Evolutionary conservation across 2,797 vertebrate genomes (phyloP), one percentile per base, ranked within the genome.

Genomic region (Gastrophryne carolinensis): DNA sequence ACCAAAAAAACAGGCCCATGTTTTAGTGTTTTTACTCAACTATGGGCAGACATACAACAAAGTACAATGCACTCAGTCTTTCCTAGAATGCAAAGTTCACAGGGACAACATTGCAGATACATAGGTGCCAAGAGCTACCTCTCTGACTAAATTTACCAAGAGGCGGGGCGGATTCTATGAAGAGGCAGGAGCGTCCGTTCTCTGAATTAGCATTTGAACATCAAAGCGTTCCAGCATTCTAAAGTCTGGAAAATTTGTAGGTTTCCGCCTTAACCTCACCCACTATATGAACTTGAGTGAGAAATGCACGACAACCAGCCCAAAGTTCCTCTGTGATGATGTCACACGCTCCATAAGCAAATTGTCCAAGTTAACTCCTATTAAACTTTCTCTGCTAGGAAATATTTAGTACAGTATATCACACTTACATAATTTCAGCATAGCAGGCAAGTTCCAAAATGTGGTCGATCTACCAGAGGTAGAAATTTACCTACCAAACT

Each of bases 31-130:
- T 47, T 76, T 37, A 41, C n/a, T 68, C 2, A 47, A 39, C 52
- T 66, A 30, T 21, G 72, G 66, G 70, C 58, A 75, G 60, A 60
- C 73, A 58, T 1, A 34, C 57, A 81, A 79, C 69, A 73, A 62
- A 76, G 61, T 66, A 50, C 35, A 78, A 70, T 76, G 80, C 82
- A 77, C 80, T 80, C 76, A 81, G 35, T 62, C 47, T 83, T 86
- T 85, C 83, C 83, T 85, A 83, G 81, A 86, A 82, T n/a, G 58
- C 80, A 82, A 17, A 72, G 76, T 82, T 80, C 65, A 56, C 30
- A 57, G 73, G 78, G 81, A 78, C 68, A 61, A 80, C 71, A 80
- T 47, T 60, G 66, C 81, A 79, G 81, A 83, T 73, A 76, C 75
- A 47, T 23, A 70, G 60, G 70, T 82, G 84, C 81, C 84, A 85